Evolutionary conservation across 2,113 vertebrate genomes (phyloP).

Genomic region (Hystrix brachyura): DNA sequence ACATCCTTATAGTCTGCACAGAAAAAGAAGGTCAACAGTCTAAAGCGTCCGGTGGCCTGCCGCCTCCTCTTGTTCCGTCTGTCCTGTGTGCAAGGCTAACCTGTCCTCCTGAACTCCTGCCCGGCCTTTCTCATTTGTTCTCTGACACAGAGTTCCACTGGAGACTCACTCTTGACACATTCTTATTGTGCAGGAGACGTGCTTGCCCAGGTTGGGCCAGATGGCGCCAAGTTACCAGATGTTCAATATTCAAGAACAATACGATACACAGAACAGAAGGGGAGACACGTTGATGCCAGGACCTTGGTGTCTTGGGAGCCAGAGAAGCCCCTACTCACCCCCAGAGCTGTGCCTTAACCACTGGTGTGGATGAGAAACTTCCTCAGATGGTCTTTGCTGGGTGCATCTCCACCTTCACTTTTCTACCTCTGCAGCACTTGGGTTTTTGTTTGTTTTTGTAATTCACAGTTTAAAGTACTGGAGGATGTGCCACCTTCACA

Average conservation of each 20-base stretch:
- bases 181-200: background rate
- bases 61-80: background rate
- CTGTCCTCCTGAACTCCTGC: background rate
- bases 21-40: background rate
- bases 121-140: background rate
- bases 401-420: background rate
- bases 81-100: background rate
- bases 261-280: background rate
- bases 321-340: background rate
- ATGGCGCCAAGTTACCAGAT: conserved; percentile 50
- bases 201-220: conserved; percentile 41
- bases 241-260: conserved; percentile 24
- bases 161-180: background rate
- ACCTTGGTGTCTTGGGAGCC: background rate
- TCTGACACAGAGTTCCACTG: background rate
- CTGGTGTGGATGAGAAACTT: background rate
- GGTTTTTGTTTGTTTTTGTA: background rate
- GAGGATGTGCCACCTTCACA: fast-evolving
- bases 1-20: background rate
- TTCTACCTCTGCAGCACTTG: background rate
- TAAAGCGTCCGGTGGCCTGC: background rate
- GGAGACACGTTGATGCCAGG: background rate
- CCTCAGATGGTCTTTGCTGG: background rate
- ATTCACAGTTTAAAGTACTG: background rate
- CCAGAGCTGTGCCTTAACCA: background rate